Conservation (phyloP, 2,797 vertebrate species). For the Sebastes kiyomatsui region DNA sequence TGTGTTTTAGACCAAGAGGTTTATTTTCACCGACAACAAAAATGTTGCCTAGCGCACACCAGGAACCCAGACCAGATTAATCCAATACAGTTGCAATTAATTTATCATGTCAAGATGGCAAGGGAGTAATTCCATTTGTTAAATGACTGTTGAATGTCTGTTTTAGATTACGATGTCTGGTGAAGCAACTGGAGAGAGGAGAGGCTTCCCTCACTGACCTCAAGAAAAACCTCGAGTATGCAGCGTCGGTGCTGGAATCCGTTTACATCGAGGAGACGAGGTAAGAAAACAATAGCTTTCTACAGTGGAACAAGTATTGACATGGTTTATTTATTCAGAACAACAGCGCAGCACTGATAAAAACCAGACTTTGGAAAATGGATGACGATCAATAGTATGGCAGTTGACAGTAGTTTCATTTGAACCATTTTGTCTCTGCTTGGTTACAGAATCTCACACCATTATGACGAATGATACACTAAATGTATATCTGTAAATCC, state of each 20-base stretch:
- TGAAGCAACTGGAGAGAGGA: conserved; percentile 96
- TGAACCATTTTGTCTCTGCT: background rate
- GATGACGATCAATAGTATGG: conserved; percentile 17
- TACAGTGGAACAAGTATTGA: background rate
- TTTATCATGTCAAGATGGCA: conserved; percentile 49
- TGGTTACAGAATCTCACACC: background rate
- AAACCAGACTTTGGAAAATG: conserved; percentile 17
- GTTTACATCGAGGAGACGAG: conserved; percentile 98
- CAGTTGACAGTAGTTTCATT: conserved; percentile 3
- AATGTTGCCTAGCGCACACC: background rate
- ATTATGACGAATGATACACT: background rate
- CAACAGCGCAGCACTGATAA: background rate
- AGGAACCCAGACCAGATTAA: conserved; percentile 34
- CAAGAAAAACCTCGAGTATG: conserved; percentile 98
- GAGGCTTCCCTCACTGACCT: conserved; percentile 94
- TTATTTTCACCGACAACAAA: background rate
- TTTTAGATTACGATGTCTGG: conserved; percentile 92
- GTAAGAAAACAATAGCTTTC: conserved; percentile 75
- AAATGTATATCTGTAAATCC: background rate
- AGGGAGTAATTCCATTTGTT: conserved; percentile 58
- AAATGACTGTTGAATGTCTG: conserved; percentile 60
- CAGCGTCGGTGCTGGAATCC: conserved; percentile 94
- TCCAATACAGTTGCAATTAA: conserved; percentile 44
- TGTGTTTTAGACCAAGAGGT: background rate
- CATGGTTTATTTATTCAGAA: conserved; percentile 23